phyloP scores from a whole-genome alignment of 2,113 vertebrate genomes.

The Dipodomys spectabilis region DNA sequence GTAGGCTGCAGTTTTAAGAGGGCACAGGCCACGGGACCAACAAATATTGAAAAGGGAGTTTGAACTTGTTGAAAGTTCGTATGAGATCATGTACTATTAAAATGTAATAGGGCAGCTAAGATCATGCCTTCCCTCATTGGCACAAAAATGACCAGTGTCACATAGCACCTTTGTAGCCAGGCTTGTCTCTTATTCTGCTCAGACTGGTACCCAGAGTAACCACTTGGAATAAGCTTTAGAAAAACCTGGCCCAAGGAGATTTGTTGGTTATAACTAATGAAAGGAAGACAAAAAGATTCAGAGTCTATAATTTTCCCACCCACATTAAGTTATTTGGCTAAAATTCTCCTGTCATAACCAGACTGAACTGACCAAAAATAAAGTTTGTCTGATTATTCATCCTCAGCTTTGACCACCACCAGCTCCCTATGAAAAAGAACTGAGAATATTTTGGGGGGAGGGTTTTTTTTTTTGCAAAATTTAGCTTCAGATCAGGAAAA shows the following conservation, averaged over 20 bases:
- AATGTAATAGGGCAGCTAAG: neutral
- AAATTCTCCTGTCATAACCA: neutral
- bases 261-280: neutral
- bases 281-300: slow-evolving; percentile 11
- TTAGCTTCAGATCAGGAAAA: neutral
- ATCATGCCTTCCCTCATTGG: neutral
- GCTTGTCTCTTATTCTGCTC: neutral
- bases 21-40: neutral
- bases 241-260: neutral
- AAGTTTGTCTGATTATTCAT: neutral
- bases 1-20: neutral
- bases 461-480: neutral
- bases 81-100: neutral
- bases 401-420: neutral
- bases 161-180: neutral
- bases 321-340: slow-evolving; percentile 39
- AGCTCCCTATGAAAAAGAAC: neutral
- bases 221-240: neutral
- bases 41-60: neutral
- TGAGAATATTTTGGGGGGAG: neutral
- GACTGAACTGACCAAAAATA: slow-evolving; percentile 16
- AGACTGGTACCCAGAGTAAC: neutral
- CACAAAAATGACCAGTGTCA: neutral
- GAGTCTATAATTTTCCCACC: slow-evolving; percentile 33
- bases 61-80: neutral